Conservation (phyloP, 2,113 vertebrate species). For the Raja brachyura region DNA sequence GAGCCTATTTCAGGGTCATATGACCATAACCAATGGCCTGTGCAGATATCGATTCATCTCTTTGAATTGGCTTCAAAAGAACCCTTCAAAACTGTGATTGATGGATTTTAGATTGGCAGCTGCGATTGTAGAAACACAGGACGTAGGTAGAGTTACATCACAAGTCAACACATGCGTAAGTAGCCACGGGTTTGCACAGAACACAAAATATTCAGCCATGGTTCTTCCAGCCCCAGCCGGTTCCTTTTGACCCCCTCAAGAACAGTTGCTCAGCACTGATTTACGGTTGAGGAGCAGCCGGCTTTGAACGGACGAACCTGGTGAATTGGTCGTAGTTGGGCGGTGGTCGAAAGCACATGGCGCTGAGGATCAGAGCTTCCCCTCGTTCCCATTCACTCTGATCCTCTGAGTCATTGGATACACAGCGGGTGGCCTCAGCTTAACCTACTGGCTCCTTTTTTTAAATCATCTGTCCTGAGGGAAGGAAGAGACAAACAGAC, state of each 20-base stretch:
- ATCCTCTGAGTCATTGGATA: not conserved
- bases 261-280: not conserved
- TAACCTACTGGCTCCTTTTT: not conserved
- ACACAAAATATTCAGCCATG: not conserved
- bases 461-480: not conserved
- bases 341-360: not conserved
- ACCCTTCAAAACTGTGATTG: not conserved
- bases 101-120: not conserved
- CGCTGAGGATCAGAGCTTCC: not conserved
- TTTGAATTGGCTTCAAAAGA: not conserved
- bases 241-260: not conserved
- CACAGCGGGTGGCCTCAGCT: not conserved
- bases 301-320: not conserved
- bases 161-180: not conserved
- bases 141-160: not conserved
- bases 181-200: no score
- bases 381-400: not conserved
- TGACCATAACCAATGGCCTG: not conserved
- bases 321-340: not conserved
- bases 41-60: not conserved
- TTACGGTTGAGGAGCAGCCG: not conserved
- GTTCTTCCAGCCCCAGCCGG: not conserved
- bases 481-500: not conserved
- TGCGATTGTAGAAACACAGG: not conserved
- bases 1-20: no score